Percentiles rank a stretch among this genome's conserved stretches.
These are phyloP conservation scores for Cephus pygmeus DNA, from an alignment of 2,888 invertebrate species.

Conservation along the genomic window DNA sequence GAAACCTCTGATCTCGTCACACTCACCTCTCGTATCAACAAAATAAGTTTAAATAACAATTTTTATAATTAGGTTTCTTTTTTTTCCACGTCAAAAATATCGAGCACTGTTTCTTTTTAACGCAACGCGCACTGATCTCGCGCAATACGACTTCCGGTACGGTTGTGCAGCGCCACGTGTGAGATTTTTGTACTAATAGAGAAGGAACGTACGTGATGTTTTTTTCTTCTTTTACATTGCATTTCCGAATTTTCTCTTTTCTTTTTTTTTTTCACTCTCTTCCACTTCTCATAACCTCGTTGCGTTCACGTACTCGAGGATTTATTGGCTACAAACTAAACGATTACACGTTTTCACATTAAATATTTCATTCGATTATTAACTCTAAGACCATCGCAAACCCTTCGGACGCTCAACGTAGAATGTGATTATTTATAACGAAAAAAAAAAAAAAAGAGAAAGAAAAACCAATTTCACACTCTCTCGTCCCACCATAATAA, in stretches of 20 bases:
- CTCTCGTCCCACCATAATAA: not conserved
- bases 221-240: not conserved
- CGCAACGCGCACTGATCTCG: not conserved
- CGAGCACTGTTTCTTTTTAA: not conserved
- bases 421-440: not conserved
- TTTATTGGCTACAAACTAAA: slow-evolving; percentile 50
- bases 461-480: slow-evolving; percentile 20
- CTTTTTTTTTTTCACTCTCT: slow-evolving; percentile 12
- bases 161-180: not conserved
- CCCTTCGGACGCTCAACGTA: not conserved
- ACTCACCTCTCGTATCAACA: not conserved
- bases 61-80: not conserved
- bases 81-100: not conserved
- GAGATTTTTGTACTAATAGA: not conserved
- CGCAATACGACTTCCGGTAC: not conserved
- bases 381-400: not conserved
- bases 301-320: not conserved
- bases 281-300: slow-evolving; percentile 7
- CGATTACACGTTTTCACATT: slow-evolving; percentile 49
- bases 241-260: not conserved
- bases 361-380: slow-evolving; percentile 33
- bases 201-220: not conserved
- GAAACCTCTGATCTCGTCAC: not conserved
- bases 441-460: not conserved
- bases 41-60: not conserved